Percentiles rank a stretch among this genome's conserved stretches.
These are phyloP conservation scores for Pseudococcus viburni DNA, from an alignment of 2,888 invertebrate species.

Conservation along the genomic window DNA sequence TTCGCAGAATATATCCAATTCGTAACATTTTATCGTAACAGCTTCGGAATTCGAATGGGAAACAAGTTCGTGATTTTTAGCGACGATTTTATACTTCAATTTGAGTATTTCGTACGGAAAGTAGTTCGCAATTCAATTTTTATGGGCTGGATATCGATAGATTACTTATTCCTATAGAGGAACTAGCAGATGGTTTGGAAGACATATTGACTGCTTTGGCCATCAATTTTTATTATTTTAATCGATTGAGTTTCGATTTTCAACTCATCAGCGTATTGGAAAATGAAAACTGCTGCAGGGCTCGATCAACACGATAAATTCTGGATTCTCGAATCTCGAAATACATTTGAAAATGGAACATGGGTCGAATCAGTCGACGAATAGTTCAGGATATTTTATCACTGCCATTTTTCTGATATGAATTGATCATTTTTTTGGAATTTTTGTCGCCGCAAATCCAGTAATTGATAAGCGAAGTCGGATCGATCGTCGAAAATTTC, in stretches of 20 bases:
- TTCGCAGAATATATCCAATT: not conserved
- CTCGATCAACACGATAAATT: not conserved
- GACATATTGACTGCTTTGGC: not conserved
- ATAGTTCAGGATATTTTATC: not conserved
- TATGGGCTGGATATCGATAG: not conserved
- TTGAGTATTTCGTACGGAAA: not conserved
- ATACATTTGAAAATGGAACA: too few relatives aligned
- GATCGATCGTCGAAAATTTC: not conserved
- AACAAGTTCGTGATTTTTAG: not conserved
- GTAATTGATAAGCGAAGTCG: not conserved
- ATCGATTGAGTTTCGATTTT: not conserved
- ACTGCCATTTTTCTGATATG: not conserved
- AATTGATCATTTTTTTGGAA: not conserved
- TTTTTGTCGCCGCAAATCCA: not conserved
- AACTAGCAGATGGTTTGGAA: not conserved
- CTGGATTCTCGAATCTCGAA: not conserved
- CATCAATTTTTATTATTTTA: not conserved
- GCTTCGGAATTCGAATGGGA: not conserved
- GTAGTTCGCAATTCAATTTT: not conserved
- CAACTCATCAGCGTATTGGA: not conserved
- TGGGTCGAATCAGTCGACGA: not conserved
- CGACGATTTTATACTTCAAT: not conserved
- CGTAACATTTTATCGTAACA: not conserved
- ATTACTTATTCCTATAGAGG: not conserved
- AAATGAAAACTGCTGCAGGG: not conserved